A percentile compares a stretch with the other conserved stretches of the same genome.
These are phyloP conservation scores for Bos javanicus DNA, from an alignment of 2,113 vertebrate genomes.

Conservation along the genomic window DNA sequence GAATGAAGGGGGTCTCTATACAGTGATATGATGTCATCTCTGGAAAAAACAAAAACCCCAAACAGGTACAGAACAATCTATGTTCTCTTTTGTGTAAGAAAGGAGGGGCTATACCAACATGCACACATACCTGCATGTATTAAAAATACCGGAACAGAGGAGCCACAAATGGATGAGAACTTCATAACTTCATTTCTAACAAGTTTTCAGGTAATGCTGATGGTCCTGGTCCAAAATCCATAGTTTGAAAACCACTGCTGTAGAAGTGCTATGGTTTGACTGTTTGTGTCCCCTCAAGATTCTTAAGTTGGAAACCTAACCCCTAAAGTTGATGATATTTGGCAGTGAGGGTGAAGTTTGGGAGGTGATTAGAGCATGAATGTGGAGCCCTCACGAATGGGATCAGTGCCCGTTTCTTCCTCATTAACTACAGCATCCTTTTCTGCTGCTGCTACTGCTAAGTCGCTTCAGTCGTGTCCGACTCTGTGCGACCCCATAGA, in stretches of 20 bases:
- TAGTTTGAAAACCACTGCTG: background rate
- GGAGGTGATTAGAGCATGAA: background rate
- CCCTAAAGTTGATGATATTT: background rate
- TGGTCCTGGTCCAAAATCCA: background rate
- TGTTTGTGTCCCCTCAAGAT: background rate
- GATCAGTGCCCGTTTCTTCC: background rate
- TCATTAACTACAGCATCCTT: background rate
- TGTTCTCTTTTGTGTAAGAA: background rate
- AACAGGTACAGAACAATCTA: background rate
- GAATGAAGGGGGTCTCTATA: background rate
- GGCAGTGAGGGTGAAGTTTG: background rate
- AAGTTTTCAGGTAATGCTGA: background rate
- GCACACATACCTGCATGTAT: background rate
- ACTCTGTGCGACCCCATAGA: no score
- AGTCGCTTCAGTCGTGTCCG: no score
- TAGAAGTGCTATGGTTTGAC: background rate
- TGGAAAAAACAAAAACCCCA: background rate
- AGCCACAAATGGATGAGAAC: background rate
- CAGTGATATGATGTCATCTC: background rate
- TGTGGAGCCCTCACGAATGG: background rate
- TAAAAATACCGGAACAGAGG: background rate
- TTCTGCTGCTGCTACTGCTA: background rate
- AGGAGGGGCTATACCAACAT: background rate
- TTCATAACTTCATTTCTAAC: background rate
- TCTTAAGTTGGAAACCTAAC: background rate